Base-by-base conservation (phyloP, 2,797 vertebrate genomes). In the Sebastes glaucus region DNA sequence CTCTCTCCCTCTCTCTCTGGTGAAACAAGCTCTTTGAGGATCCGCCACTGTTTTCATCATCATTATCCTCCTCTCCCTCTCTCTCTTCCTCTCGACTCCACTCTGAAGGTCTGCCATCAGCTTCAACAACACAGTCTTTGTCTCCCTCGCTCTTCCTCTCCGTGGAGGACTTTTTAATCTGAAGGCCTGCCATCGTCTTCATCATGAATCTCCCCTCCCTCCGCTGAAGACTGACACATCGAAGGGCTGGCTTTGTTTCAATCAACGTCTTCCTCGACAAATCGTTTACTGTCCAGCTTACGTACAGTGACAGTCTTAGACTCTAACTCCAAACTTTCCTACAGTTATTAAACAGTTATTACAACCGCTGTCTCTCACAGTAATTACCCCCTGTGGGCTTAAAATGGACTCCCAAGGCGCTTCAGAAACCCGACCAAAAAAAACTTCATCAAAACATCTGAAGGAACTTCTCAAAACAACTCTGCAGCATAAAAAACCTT, bases 1-100 rank as follows among this genome's bases (percentile, higher is more conserved):
- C 59, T 83, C 59, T 18, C 16, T 63, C 59, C 11, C 20, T 42
- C n/a, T 30, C 32, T 46, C 25, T n/a, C 57, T 25, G 11, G 14
- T 42, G 67, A 59, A 77, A 28, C 60, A 53, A 78, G 25, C 56
- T 66, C 71, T 82, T 82, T 89, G 85, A 90, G 83, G 83, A 71
- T 38, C 67, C 62, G 68, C 20, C 84, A 53, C 52, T 11, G 67
- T 84, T 81, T 76, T 80, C 80, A 78, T 82, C 84, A 64, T 87
- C 77, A 35, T 84, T 71, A 72, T 86, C 68, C 42, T 71, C 78
- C 23, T 83, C 78, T 55, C 33, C 14, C 56, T n/a, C 56, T 67
- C 38, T 68, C 32, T 13, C 60, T 60, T 28, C 63, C 28, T 62
- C 59, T 53, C 55, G 5, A 46, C 67, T 74, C 69, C 0, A 56